Percentiles rank a stretch among this genome's conserved stretches.
phyloP scores from a whole-genome alignment of 1,140 invertebrate genomes.

The Drosophila trapezifrons region DNA sequence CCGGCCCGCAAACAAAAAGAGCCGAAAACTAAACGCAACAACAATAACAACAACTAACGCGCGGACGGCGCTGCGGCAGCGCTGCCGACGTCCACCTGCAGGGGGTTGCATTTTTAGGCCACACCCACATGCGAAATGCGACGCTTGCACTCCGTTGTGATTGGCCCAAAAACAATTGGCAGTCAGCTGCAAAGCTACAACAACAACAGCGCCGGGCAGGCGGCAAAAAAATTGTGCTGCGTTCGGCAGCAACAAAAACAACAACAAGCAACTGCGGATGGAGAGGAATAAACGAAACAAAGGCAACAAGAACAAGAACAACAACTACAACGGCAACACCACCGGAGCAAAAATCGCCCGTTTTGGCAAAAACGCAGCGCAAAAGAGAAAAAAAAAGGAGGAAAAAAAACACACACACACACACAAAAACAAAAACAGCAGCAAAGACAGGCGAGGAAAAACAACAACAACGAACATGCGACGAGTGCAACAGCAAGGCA shows the following conservation, averaged over 20 bases:
- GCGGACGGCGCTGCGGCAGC: constrained; percentile 52
- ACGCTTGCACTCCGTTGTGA: constrained; percentile 81
- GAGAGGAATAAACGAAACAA: constrained; percentile 49
- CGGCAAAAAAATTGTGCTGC: constrained; percentile 48
- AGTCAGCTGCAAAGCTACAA: constrained; percentile 78
- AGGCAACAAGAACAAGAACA: constrained; percentile 31
- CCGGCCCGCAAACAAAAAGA: constrained; percentile 34
- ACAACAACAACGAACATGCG: constrained; percentile 22
- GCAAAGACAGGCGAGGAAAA: constrained; percentile 9
- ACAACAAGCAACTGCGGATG: background rate
- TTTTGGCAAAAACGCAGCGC: constrained; percentile 61
- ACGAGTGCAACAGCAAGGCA: constrained; percentile 29
- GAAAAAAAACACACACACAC: constrained; percentile 31
- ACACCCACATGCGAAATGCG: constrained; percentile 83
- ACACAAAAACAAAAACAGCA: constrained; percentile 12
- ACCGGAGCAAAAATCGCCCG: constrained; percentile 71
- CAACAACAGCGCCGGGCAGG: constrained; percentile 53
- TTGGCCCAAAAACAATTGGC: constrained; percentile 83
- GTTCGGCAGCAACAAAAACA: constrained; percentile 47
- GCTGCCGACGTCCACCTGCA: constrained; percentile 37
- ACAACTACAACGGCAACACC: constrained; percentile 24
- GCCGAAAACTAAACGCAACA: constrained; percentile 4
- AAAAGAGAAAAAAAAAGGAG: constrained; percentile 40
- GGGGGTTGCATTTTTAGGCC: constrained; percentile 84
- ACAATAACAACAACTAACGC: constrained; percentile 5